Evolutionary conservation across 2,888 invertebrate genomes (phyloP).

Genomic region (Oegoconia quadripuncta): DNA sequence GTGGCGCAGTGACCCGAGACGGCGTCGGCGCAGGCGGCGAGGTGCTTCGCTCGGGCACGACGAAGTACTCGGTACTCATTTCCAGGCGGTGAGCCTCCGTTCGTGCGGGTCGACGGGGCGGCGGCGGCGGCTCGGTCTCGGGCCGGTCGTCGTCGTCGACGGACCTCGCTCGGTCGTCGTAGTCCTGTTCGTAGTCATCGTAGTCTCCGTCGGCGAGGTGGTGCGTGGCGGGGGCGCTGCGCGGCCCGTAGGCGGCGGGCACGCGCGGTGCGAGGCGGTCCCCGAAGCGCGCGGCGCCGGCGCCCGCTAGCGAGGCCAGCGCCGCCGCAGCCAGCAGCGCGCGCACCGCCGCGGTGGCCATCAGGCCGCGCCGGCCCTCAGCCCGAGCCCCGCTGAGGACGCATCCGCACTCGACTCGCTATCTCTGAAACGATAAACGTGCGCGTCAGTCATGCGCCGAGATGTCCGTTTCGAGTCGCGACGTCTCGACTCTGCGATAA

Average conservation of each 20-base stretch:
- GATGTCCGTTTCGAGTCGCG: conserved; percentile 35
- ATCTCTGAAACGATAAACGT: conserved; percentile 53
- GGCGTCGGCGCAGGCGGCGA: conserved; percentile 47
- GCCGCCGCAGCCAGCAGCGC: conserved; percentile 56
- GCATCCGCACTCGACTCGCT: conserved; percentile 48
- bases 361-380: conserved; percentile 64
- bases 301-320: conserved; percentile 44
- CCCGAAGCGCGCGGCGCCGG: conserved; percentile 57
- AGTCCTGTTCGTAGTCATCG: conserved; percentile 58
- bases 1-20: conserved; percentile 44
- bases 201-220: conserved; percentile 49
- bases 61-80: conserved; percentile 92
- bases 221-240: conserved; percentile 45
- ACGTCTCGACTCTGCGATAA: conserved; percentile 49
- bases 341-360: conserved; percentile 54
- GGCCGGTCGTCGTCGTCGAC: conserved; percentile 41
- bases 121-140: conserved; percentile 44
- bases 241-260: conserved; percentile 60
- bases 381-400: conserved; percentile 46
- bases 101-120: conserved; percentile 57
- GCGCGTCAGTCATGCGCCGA: conserved; percentile 38
- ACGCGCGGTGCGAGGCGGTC: conserved; percentile 66
- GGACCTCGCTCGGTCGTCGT: conserved; percentile 45
- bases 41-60: conserved; percentile 81
- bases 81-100: conserved; percentile 81